Base-by-base conservation (phyloP, 2,797 vertebrate genomes). In the Parambassis ranga region DNA sequence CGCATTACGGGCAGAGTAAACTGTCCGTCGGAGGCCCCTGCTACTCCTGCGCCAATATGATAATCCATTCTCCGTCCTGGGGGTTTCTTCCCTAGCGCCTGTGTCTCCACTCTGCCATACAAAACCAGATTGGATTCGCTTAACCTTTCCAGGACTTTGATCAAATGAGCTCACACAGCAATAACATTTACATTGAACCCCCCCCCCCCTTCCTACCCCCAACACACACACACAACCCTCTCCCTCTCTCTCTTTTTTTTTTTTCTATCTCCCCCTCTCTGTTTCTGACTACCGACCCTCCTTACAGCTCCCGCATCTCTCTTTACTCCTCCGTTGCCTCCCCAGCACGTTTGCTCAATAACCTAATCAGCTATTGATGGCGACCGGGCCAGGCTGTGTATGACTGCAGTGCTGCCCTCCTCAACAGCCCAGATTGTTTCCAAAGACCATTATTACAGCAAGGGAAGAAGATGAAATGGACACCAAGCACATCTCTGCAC, bases 101-200 rank as follows among this genome's bases (percentile, higher is more conserved):
- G 87, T 89, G 88, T 91, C 92, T 93, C 90, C 87, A 91, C 91
- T 92, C 92, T 92, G 91, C 91, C 90, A 92, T 91, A 94, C 91
- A 93, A 92, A 94, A 93, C 91, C 92, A 94, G 92, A 93, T 93
- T 93, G 92, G 92, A 93, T 93, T 93, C 92, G 90, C 92, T 94
- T 94, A 94, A 94, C 93, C 92, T 94, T 94, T 94, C 91, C 88
- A 91, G 89, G 87, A 91, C 90, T 93, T 93, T 92, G 93, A 93
- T 94, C 93, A 94, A 92, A 93, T 92, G 90, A 92, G 93, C 93
- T 93, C 91, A 92, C 91, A 92, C 84, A 89, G 91, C 92, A 93
- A 93, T 93, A 93, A 93, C 93, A 93, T 93, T 93, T 93, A 93
- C 92, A 93, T 93, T 93, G 92, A 92, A 91, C 90, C 88, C 82